Evolutionary conservation across 2,888 invertebrate genomes (phyloP), one percentile per base, ranked within the genome.

Genomic region (Dolomedes plantarius): DNA sequence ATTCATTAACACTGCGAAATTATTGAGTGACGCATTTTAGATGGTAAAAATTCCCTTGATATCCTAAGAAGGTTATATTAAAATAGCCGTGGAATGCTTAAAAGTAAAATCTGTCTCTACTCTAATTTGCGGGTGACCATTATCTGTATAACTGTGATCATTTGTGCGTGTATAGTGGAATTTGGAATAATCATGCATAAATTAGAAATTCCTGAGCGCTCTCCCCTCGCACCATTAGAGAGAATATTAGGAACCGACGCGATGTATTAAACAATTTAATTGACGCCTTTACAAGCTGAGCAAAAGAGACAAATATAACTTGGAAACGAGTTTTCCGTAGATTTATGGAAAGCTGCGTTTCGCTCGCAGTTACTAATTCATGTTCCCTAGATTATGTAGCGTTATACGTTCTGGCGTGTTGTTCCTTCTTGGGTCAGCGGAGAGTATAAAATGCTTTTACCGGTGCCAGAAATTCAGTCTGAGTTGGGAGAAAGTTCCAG

Each of bases 141-240:
- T 56, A 56, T 23, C 29, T 67, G 23, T 36, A 67, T 67, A 36
- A 36, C 67, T 32, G 67, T 67, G 41, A 79, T 71, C 41, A 46
- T 29, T 56, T 77, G 16, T 46, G 64, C 64, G 76, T 39, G 46
- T 28, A 64, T 65, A 65, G 32, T 46, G 83, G 83, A 85, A 83
- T 83, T 75, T 28, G 13, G 82, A 68, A 69, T 64, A 65, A 69
- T 80, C 56, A 67, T 75, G 81, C 82, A 39, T 72, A 56, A 83
- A 72, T 83, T 83, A 83, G 71, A 71, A 83, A 83, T 83, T 83
- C 82, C 82, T 72, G 62, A 31, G 73, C 28, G 36, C 62, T 46
- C 29, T 39, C 68, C 36, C 16, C 36, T 29, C 29, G 27, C 50
- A 65, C 65, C 65, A 65, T 31, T 65, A 28, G 65, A 65, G 65